Evolutionary conservation across 2,888 invertebrate genomes (phyloP).

Genomic region (Drosophila vallismaia): DNA sequence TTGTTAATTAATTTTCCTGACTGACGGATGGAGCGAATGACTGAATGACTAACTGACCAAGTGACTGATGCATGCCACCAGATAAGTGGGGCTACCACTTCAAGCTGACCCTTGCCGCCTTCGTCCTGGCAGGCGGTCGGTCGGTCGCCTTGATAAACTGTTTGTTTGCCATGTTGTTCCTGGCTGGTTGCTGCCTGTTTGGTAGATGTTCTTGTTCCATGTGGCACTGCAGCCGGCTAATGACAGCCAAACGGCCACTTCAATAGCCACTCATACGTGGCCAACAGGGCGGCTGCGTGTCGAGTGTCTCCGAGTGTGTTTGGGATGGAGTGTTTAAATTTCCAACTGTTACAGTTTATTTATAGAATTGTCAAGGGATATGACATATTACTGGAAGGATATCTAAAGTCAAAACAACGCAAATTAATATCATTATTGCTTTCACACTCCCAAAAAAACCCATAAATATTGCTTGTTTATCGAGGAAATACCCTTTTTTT

Average conservation of each 20-base stretch:
- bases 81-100: conserved; percentile 56
- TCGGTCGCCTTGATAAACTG: conserved; percentile 56
- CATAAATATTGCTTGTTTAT: neutral
- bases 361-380: conserved; percentile 1
- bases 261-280: conserved; percentile 25
- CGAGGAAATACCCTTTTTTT: neutral
- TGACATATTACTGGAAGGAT: neutral
- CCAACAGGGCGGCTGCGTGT: conserved; percentile 41
- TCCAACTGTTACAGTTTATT: conserved; percentile 42
- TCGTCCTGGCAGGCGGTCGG: conserved; percentile 25
- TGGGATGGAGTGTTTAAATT: conserved; percentile 66
- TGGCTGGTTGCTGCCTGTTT: neutral
- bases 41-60: conserved; percentile 15
- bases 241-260: conserved; percentile 65
- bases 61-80: conserved; percentile 66
- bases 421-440: too few relatives aligned
- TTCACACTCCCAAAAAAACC: neutral
- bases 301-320: conserved; percentile 25
- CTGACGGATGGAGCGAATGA: conserved; percentile 51
- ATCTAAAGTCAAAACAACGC: neutral
- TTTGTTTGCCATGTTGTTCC: conserved; percentile 45
- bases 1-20: conserved; percentile 78
- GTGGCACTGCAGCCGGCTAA: conserved; percentile 56
- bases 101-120: conserved; percentile 44
- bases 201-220: conserved; percentile 29